These are phyloP conservation scores for Acanthopagrus latus DNA, from an alignment of 2,797 vertebrate genomes.

Conservation along the genomic window DNA sequence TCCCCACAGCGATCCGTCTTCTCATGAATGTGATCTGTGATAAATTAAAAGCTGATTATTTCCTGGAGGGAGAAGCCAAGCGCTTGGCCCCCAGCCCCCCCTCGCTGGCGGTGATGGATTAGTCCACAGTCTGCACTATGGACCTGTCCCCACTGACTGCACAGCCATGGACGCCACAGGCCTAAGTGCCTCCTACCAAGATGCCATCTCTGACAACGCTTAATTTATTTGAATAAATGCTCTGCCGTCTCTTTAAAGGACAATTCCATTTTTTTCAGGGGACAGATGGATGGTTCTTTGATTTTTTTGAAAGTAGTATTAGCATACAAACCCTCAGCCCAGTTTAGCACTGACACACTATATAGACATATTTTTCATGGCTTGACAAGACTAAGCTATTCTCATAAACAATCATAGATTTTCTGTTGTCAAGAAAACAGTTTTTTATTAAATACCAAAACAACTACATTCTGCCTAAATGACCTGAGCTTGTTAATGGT, in stretches of 20 bases:
- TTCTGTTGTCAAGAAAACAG: constrained; percentile 8
- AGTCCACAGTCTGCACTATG: constrained; percentile 64
- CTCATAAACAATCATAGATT: constrained; percentile 6
- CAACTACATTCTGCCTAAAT: background rate
- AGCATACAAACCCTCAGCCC: constrained; percentile 38
- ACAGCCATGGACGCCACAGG: constrained; percentile 51
- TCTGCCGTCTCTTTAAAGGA: constrained; percentile 58
- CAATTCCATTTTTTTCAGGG: constrained; percentile 52
- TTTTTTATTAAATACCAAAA: constrained; percentile 15
- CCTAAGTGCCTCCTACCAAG: constrained; percentile 76
- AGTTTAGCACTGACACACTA: constrained; percentile 17
- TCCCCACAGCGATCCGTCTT: constrained; percentile 69
- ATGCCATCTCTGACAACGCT: constrained; percentile 68
- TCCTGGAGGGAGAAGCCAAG: constrained; percentile 78
- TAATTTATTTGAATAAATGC: constrained; percentile 82
- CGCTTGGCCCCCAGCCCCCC: constrained; percentile 56
- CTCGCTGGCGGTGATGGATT: constrained; percentile 79
- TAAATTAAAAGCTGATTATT: constrained; percentile 88
- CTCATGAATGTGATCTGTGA: constrained; percentile 78
- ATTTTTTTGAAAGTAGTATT: constrained; percentile 55
- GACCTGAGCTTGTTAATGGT: background rate
- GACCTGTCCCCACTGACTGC: constrained; percentile 78
- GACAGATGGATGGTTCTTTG: constrained; percentile 65
- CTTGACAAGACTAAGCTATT: background rate
- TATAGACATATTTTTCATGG: constrained; percentile 17